Base-by-base conservation (phyloP, 2,888 invertebrate genomes). In the Oxytorus armatus region DNA sequence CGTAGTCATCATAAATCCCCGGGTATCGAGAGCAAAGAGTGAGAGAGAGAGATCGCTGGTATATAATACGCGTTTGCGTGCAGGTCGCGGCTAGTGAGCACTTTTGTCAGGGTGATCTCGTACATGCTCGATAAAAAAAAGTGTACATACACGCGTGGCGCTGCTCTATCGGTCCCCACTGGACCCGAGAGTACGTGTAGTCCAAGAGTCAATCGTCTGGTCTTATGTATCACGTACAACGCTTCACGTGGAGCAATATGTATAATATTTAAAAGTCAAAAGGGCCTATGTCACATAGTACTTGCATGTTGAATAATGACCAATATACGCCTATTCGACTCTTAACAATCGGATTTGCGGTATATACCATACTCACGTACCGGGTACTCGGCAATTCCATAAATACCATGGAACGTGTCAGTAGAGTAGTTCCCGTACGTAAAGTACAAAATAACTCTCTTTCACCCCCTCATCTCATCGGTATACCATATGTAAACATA, bases 21-120 rank as follows among this genome's bases (percentile, higher is more conserved):
- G 55, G 49, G 23, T 63, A 77, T 77, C 57, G 70, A 77, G 70
- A 65, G 70, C 77, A 63, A 70, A 55, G 65, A 55, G 49, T 65
- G 70, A 70, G 42, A 84, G 76, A 42, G 57, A 63, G 57, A 61
- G 61, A 59, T 55, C 53, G 51, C 53, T 25, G 53, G 68, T 25
- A 42, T 68, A 63, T 70, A 70, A 77, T 77, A 70, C 65, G 77
- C 77, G 72, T 72, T 81, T 76, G 77, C 73, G 80, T 55, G 75
- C 81, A 65, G 57, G 49, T 57, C 10, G 84, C 74, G 79, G 81
- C 80, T 83, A 83, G 84, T 84, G 85, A 86, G 85, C 86, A 89
- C 90, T 89, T 90, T 89, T 65, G 51, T 42, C 25, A 29, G 29
- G 1, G 51, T 18, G 65, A 65, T 42, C 53, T 65, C 33, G 23